phyloP scores from a whole-genome alignment of 2,888 invertebrate species.

The Dysmachus trigonus region DNA sequence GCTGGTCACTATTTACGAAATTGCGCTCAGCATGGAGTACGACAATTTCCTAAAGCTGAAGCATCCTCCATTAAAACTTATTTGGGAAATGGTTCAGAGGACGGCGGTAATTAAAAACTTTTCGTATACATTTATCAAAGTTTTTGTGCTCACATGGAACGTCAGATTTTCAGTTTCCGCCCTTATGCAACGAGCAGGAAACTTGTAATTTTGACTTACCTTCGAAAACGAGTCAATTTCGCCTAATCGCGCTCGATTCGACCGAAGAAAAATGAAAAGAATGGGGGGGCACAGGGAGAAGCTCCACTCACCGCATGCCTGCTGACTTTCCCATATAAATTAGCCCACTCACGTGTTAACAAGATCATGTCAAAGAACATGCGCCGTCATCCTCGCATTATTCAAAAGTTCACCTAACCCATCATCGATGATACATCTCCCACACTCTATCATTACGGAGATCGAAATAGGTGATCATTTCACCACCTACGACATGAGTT shows the following conservation, averaged over 20 bases:
- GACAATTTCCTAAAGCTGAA: neutral
- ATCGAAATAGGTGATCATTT: slow-evolving; percentile 32
- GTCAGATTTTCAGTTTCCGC: neutral
- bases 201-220: neutral
- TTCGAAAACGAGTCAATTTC: neutral
- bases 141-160: neutral
- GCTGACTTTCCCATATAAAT: slow-evolving; percentile 3
- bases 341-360: slow-evolving; percentile 25
- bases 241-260: neutral
- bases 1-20: neutral
- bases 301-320: neutral
- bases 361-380: slow-evolving; percentile 40
- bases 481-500: slow-evolving; percentile 40
- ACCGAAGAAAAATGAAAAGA: neutral
- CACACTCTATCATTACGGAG: slow-evolving; percentile 25
- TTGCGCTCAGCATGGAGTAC: neutral
- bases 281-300: neutral
- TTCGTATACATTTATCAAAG: neutral
- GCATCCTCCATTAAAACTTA: neutral
- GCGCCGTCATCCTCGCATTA: slow-evolving; percentile 8
- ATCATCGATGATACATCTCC: slow-evolving; percentile 32
- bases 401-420: slow-evolving; percentile 15
- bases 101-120: neutral
- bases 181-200: neutral
- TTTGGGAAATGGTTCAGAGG: neutral